phyloP scores from a whole-genome alignment of 2,888 invertebrate species.

The Chrysolina oricalcia region DNA sequence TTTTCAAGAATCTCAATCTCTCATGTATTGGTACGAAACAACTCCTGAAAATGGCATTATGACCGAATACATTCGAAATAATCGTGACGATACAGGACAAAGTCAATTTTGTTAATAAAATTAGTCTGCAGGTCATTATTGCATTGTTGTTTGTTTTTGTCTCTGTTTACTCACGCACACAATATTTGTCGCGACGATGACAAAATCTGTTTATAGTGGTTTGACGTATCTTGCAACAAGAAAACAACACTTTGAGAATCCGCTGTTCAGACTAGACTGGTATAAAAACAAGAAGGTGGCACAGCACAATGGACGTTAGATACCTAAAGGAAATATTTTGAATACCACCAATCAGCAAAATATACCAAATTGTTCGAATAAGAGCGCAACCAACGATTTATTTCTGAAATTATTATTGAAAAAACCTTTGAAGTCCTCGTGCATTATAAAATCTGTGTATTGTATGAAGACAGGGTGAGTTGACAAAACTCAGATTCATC shows the following conservation, averaged over 20 bases:
- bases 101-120: constrained; percentile 32
- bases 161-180: constrained; percentile 2
- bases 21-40: neutral
- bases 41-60: neutral
- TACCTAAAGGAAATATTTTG: neutral
- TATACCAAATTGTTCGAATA: neutral
- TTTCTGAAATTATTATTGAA: too few relatives aligned
- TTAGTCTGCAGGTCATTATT: constrained; percentile 25
- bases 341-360: neutral
- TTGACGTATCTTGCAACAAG: constrained; percentile 8
- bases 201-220: constrained; percentile 15
- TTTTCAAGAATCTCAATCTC: too few relatives aligned
- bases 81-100: constrained; percentile 22
- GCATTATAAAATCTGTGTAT: too few relatives aligned
- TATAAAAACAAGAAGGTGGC: neutral
- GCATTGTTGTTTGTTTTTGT: constrained; percentile 19
- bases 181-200: neutral
- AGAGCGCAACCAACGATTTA: too few relatives aligned
- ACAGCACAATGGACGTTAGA: neutral
- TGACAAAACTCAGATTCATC: too few relatives aligned
- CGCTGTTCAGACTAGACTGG: neutral
- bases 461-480: too few relatives aligned
- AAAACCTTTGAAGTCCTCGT: too few relatives aligned
- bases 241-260: neutral
- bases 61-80: neutral